Base-by-base conservation (phyloP, 2,797 vertebrate species). In the Sandelia bainsii region DNA sequence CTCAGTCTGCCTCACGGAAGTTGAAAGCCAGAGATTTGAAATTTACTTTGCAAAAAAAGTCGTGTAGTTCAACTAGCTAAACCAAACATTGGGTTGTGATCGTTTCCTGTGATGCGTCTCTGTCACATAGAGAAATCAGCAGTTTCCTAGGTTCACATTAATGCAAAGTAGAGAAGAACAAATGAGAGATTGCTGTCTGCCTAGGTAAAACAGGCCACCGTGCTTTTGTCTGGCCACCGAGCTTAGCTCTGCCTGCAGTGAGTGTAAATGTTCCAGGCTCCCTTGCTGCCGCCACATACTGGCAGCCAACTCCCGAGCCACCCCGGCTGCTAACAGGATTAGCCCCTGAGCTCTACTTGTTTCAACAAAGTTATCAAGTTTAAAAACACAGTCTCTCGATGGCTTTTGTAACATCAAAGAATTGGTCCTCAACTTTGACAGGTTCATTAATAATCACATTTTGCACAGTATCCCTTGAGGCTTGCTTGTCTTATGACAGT, bases 301-400 rank as follows among this genome's bases (percentile, higher is more conserved):
- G 73, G 77, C 87, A 83, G 67, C 69, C 42, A 69, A 82, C 72
- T 86, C 82, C 82, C 39, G 9, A 73, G 80, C 69, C 72, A 52
- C 58, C 62, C 76, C 1, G 42, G 53, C 69, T 50, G 78, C 82
- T 89, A 89, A 91, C 85, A 84, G 77, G 88, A 91, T 91, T 83
- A 87, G 71, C 72, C 81, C 82, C 83, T 58, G 68, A 80, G 82
- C 77, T 79, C 68, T 69, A 72, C 85, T 91, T 75, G 75, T 83
- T 91, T 84, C 74, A 79, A 83, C 83, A 82, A 80, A 85, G 77
- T 86, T 88, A 86, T 89, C 77, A 85, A 77, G 77, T 81, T 66
- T 49, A 82, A 81, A 81, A 81, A 74, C 64, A 78, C 74, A 66
- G 70, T 76, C 75, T 86, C 83, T 66, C 64, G 63, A 65, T 77